Percentiles rank a stretch among this genome's conserved stretches.
phyloP scores from a whole-genome alignment of 2,888 invertebrate species.

The Drosophila greeni region DNA sequence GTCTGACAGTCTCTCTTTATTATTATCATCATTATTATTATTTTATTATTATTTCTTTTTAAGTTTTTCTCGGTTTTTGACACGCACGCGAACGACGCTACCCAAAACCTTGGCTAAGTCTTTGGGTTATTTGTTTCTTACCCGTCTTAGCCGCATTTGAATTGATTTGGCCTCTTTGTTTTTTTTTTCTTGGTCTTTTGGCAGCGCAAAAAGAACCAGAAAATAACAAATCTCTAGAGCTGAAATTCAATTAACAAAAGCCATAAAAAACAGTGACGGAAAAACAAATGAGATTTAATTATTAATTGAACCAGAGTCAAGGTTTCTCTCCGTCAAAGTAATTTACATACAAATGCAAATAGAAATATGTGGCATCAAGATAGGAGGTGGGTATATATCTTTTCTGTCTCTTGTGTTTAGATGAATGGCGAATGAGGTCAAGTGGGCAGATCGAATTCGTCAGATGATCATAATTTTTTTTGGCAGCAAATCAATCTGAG shows the following conservation, averaged over 20 bases:
- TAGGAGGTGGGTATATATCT: slow-evolving; percentile 43
- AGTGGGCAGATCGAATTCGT: slow-evolving; percentile 44
- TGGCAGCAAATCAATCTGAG: slow-evolving; percentile 44
- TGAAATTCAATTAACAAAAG: slow-evolving; percentile 59
- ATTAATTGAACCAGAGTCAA: slow-evolving; percentile 70
- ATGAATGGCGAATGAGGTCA: slow-evolving; percentile 53
- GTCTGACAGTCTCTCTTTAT: slow-evolving; percentile 17
- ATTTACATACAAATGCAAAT: slow-evolving; percentile 40
- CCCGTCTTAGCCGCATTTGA: slow-evolving; percentile 39
- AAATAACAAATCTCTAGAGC: slow-evolving; percentile 41
- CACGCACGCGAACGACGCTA: slow-evolving; percentile 57
- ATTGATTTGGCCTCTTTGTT: slow-evolving; percentile 36
- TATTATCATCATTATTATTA: slow-evolving; percentile 31
- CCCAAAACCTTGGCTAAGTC: slow-evolving; percentile 39
- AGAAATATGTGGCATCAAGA: slow-evolving; percentile 11
- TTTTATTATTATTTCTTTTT: slow-evolving; percentile 51
- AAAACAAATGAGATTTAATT: slow-evolving; percentile 59
- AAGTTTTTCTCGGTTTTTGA: slow-evolving; percentile 40
- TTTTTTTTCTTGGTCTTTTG: neutral
- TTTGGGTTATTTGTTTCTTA: slow-evolving; percentile 34
- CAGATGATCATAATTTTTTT: slow-evolving; percentile 39
- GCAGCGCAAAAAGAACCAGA: slow-evolving; percentile 24
- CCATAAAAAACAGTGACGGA: slow-evolving; percentile 40
- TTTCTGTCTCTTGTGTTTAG: slow-evolving; percentile 23
- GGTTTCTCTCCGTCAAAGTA: slow-evolving; percentile 40